phyloP scores from a whole-genome alignment of 2,113 vertebrate species.

The Platichthys flesus region DNA sequence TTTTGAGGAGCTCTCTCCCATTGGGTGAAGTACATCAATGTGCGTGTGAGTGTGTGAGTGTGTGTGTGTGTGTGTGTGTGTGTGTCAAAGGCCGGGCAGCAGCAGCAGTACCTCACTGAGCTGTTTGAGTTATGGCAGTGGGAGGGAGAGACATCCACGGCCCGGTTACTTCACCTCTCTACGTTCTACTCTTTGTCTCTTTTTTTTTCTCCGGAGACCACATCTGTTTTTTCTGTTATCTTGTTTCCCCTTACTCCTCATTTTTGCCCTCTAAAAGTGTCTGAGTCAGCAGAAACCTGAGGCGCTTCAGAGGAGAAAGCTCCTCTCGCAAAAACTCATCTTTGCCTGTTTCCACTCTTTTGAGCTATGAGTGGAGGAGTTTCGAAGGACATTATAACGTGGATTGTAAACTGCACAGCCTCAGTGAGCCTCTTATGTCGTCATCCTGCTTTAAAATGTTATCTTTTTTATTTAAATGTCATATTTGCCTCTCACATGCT shows the following conservation, averaged over 20 bases:
- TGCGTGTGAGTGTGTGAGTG: constrained; percentile 13
- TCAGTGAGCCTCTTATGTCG: constrained; percentile 5
- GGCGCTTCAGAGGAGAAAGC: constrained; percentile 47
- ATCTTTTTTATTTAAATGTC: neutral
- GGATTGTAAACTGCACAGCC: constrained; percentile 2
- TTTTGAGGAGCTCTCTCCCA: constrained; percentile 55
- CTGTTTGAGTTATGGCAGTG: constrained; percentile 50
- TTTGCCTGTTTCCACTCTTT: constrained; percentile 29
- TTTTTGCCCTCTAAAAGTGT: constrained; percentile 46
- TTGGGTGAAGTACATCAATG: constrained; percentile 22
- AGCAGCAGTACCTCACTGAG: constrained; percentile 6
- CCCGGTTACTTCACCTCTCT: constrained; percentile 56
- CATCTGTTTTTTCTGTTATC: constrained; percentile 74
- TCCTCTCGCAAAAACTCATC: neutral
- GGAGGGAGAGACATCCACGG: constrained; percentile 38
- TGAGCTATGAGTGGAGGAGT: constrained; percentile 1
- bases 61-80: neutral
- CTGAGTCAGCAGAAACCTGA: constrained; percentile 81
- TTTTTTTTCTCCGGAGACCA: constrained; percentile 50
- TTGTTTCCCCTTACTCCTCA: constrained; percentile 21
- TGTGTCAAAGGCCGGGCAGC: constrained; percentile 11
- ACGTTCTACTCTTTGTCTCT: constrained; percentile 25
- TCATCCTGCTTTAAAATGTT: constrained; percentile 8
- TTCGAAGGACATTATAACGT: constrained; percentile 36
- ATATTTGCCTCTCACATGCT: neutral